Base-by-base conservation (phyloP, 2,797 vertebrate species). In the Dermochelys coriacea region DNA sequence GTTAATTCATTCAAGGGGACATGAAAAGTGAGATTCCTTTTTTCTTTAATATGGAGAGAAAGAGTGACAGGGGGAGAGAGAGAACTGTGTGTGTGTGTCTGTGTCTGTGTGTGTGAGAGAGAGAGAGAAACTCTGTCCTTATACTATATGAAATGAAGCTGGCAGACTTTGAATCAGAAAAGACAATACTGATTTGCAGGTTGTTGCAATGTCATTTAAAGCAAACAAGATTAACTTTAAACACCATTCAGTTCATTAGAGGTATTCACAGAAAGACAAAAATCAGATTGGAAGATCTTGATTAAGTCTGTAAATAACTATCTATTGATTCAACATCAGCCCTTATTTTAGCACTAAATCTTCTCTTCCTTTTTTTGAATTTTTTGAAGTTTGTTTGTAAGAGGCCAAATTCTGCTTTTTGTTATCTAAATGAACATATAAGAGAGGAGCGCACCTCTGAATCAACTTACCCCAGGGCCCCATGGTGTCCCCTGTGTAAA, bases 1-100 rank as follows among this genome's bases (percentile, higher is more conserved):
- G 54, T 96, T 97, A 98, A 96, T 81, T 97, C 78, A 78, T 96
- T 97, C 85, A 85, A 87, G 90, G 25, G 89, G 87, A 97, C 81
- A 81, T 83, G 92, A 96, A 95, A 93, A 93, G 87, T 93, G 84
- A 95, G 21, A 75, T 23, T 95, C 3, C 6, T 89, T 95, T 95
- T 71, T 81, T 57, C 2, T 88, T 85, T 8, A 4, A 4, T 34
- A 5, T 34, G 18, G 54, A 55, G 5, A 80, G 19, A 71, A 87
- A 79, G n/a, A 91, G 8, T 50, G 12, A 84, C 0, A 45, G 6
- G 80, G 27, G 19, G 71, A 45, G 8, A 21, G 0, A 12, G 0
- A 6, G 2, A 41, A 41, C 12, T 5, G 11, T 74, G 6, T 50
- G 6, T 27, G 3, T 8, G 3, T 41, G 41, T 41, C 41, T 41